Percentiles rank a stretch among this genome's conserved stretches.
Conservation (phyloP, 2,797 vertebrate species). For the Emys orbicularis region DNA sequence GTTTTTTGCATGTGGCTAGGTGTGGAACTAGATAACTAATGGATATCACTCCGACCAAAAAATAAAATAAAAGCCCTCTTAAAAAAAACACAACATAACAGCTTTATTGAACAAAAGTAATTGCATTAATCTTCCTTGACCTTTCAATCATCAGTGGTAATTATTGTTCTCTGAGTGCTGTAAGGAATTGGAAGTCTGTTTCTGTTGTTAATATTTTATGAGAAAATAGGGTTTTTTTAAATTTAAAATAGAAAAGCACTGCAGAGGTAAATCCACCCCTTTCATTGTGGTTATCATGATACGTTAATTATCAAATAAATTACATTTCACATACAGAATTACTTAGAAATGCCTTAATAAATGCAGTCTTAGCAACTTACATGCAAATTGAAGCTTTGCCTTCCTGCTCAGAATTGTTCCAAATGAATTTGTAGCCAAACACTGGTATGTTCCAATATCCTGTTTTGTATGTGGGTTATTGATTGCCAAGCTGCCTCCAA, state of each 20-base stretch:
- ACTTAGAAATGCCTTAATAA: constrained; percentile 52
- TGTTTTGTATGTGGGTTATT: constrained; percentile 76
- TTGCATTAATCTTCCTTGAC: constrained; percentile 46
- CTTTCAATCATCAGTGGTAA: constrained; percentile 37
- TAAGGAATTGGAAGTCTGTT: constrained; percentile 13
- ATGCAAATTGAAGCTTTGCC: constrained; percentile 82
- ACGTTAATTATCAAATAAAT: constrained; percentile 54
- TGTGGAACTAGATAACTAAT: neutral
- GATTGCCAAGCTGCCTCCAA: constrained; percentile 81
- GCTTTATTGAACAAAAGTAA: constrained; percentile 44
- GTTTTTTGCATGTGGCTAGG: neutral
- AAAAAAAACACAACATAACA: neutral
- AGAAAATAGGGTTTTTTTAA: neutral
- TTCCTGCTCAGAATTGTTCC: constrained; percentile 81
- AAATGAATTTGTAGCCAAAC: constrained; percentile 83
- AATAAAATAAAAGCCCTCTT: neutral
- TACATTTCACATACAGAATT: constrained; percentile 39
- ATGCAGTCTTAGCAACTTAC: constrained; percentile 74
- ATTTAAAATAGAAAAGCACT: neutral
- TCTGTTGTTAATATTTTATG: constrained; percentile 43
- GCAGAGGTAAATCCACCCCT: constrained; percentile 30
- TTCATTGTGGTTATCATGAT: neutral
- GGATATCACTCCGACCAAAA: neutral
- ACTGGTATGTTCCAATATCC: constrained; percentile 82
- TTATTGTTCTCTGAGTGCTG: constrained; percentile 3